phyloP scores from a whole-genome alignment of 2,888 invertebrate species.

The Macrosiphum euphorbiae region DNA sequence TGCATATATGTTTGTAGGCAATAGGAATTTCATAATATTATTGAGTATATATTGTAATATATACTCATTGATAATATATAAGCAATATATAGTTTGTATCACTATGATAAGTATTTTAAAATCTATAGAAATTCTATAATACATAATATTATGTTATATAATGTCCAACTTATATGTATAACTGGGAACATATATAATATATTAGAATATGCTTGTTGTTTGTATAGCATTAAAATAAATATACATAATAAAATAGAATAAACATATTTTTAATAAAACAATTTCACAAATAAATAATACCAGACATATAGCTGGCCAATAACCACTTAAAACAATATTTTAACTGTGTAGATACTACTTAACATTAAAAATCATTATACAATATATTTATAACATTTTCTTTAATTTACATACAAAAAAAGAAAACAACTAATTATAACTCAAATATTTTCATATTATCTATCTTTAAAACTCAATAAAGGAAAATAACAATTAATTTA shows the following conservation, averaged over 20 bases:
- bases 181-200: neutral
- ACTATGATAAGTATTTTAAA: neutral
- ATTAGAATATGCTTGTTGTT: neutral
- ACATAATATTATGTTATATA: neutral
- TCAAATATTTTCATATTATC: slow-evolving; percentile 15
- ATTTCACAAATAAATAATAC: slow-evolving; percentile 58
- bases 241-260: slow-evolving; percentile 33
- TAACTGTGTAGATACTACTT: slow-evolving; percentile 41
- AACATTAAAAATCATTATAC: slow-evolving; percentile 51
- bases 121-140: neutral
- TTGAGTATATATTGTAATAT: no score
- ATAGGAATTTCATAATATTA: neutral
- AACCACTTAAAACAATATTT: slow-evolving; percentile 54
- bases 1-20: neutral
- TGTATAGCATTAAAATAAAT: slow-evolving; percentile 2
- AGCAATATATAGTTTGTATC: neutral
- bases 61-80: no score
- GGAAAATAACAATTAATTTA: slow-evolving; percentile 35
- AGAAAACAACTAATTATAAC: slow-evolving; percentile 38
- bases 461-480: slow-evolving; percentile 45
- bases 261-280: slow-evolving; percentile 62
- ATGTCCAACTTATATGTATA: neutral
- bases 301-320: slow-evolving; percentile 48
- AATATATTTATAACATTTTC: slow-evolving; percentile 25
- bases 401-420: slow-evolving; percentile 17